phyloP scores from a whole-genome alignment of 2,797 vertebrate species.

The Lacerta agilis region DNA sequence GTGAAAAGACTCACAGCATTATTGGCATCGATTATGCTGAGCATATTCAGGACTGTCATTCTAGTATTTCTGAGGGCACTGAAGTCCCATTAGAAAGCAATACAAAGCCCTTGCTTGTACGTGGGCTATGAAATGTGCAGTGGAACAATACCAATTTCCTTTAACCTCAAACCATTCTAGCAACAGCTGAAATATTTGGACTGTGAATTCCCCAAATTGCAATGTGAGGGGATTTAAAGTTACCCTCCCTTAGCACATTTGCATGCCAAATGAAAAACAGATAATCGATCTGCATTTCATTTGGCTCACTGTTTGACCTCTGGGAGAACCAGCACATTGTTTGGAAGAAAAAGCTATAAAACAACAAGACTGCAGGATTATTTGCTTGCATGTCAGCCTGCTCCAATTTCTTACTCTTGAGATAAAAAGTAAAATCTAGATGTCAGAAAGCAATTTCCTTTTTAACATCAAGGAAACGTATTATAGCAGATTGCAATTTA shows the following conservation, averaged over 20 bases:
- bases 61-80: not conserved
- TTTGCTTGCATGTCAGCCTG: not conserved
- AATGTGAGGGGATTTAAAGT: not conserved
- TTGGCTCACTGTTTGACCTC: constrained; percentile 21
- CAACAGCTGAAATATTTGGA: not conserved
- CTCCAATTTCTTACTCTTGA: constrained; percentile 39
- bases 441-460: constrained; percentile 28
- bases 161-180: not conserved
- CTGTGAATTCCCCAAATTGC: constrained; percentile 13
- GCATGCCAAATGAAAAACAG: constrained; percentile 6
- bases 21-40: constrained; percentile 7
- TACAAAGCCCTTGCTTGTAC: constrained; percentile 2
- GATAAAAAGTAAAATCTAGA: constrained; percentile 41
- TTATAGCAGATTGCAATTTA: constrained; percentile 17
- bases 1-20: not conserved
- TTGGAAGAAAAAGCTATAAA: constrained; percentile 34
- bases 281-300: not conserved
- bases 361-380: constrained; percentile 19
- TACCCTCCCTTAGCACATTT: not conserved
- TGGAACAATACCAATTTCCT: not conserved
- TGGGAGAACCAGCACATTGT: not conserved
- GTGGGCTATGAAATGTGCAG: not conserved
- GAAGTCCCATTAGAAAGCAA: not conserved
- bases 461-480: constrained; percentile 24
- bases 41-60: not conserved